These are phyloP conservation scores for Eueides isabella DNA, from an alignment of 1,140 invertebrate genomes.

Conservation along the genomic window DNA sequence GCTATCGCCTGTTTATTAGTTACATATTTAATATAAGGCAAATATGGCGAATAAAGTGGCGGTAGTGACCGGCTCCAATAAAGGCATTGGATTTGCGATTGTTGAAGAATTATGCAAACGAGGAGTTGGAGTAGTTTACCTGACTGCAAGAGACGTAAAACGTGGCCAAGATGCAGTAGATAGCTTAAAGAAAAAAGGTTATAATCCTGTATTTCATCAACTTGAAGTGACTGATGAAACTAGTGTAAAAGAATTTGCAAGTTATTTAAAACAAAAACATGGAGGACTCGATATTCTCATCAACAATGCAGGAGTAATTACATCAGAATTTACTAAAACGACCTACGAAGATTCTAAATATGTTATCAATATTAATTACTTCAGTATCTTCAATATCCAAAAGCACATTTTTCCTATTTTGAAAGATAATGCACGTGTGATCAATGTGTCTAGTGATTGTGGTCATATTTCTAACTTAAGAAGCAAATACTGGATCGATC, in stretches of 20 bases:
- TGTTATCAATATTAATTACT: conserved; percentile 41
- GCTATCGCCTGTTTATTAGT: neutral
- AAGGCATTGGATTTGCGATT: conserved; percentile 89
- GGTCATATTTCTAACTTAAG: conserved; percentile 32
- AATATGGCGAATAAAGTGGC: conserved; percentile 52
- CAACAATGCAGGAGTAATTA: conserved; percentile 91
- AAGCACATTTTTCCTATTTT: conserved; percentile 39
- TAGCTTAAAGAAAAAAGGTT: conserved; percentile 74
- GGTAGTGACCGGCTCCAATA: conserved; percentile 87
- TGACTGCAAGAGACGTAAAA: conserved; percentile 83
- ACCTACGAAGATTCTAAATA: conserved; percentile 84
- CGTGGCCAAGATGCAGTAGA: conserved; percentile 83
- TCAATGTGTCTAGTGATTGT: conserved; percentile 31
- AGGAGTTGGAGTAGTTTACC: conserved; percentile 83
- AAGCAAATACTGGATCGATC: conserved; percentile 40
- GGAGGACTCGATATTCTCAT: conserved; percentile 90
- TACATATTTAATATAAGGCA: neutral
- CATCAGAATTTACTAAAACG: conserved; percentile 83
- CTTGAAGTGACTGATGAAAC: conserved; percentile 85
- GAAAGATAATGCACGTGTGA: conserved; percentile 41
- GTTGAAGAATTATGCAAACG: conserved; percentile 84
- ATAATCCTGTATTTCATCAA: conserved; percentile 83
- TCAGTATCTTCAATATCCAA: conserved; percentile 34
- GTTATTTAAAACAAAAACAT: conserved; percentile 84
- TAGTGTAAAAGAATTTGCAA: conserved; percentile 83